A percentile compares a stretch with the other conserved stretches of the same genome.
phyloP scores from a whole-genome alignment of 2,888 invertebrate genomes.

The Drosophila dives region DNA sequence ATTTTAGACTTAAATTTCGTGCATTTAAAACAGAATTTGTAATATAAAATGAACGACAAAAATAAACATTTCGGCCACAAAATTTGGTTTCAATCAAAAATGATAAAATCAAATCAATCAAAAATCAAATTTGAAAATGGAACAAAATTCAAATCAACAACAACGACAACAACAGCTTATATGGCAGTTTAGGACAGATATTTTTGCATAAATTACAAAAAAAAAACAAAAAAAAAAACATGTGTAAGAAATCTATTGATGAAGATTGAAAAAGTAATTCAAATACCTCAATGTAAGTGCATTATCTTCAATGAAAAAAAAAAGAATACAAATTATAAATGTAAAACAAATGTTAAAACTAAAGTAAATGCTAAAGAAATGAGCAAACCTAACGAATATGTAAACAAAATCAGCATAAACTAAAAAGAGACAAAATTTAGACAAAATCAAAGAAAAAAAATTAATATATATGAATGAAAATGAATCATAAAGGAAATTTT shows the following conservation, averaged over 20 bases:
- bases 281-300: constrained; percentile 80
- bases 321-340: constrained; percentile 26
- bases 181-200: constrained; percentile 46
- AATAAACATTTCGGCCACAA: constrained; percentile 69
- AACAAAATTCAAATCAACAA: constrained; percentile 31
- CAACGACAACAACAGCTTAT: constrained; percentile 38
- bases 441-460: constrained; percentile 10
- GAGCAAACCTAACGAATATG: constrained; percentile 42
- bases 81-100: constrained; percentile 43
- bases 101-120: constrained; percentile 11
- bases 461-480: constrained; percentile 19
- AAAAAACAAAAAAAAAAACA: constrained; percentile 18
- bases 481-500: constrained; percentile 38
- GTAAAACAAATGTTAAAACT: constrained; percentile 47
- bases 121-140: constrained; percentile 23
- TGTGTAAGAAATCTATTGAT: constrained; percentile 50
- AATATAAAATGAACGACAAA: constrained; percentile 28
- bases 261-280: constrained; percentile 81
- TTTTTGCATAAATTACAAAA: constrained; percentile 34
- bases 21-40: constrained; percentile 31
- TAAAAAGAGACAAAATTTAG: constrained; percentile 1
- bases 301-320: constrained; percentile 75
- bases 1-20: constrained; percentile 52
- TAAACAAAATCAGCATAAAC: constrained; percentile 28
- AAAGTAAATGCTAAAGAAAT: constrained; percentile 24